Conservation (phyloP, 1,140 invertebrate species). For the Eueides isabella region DNA sequence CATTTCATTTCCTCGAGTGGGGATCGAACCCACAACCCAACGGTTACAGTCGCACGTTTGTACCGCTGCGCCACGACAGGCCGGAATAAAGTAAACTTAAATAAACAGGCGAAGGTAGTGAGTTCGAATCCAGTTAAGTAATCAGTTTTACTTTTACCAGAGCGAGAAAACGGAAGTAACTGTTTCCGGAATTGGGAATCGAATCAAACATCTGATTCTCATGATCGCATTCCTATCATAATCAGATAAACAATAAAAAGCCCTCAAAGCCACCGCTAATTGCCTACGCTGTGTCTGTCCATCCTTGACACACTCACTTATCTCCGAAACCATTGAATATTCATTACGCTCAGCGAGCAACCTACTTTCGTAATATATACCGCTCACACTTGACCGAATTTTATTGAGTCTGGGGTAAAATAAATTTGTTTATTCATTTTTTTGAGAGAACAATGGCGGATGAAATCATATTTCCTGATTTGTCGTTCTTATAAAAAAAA, state of each 20-base stretch:
- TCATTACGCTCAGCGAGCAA: slow-evolving; percentile 25
- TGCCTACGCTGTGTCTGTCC: slow-evolving; percentile 15
- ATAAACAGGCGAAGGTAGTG: too few species aligned
- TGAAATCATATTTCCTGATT: neutral
- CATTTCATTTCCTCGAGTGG: too few species aligned
- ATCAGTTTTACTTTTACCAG: too few species aligned
- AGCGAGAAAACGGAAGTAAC: too few species aligned
- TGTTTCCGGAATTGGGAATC: too few species aligned
- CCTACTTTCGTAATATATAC: slow-evolving; percentile 32
- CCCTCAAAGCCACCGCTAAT: neutral
- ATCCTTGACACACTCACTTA: slow-evolving; percentile 41
- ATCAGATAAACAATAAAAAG: neutral
- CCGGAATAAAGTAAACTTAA: too few species aligned
- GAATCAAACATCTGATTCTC: too few species aligned
- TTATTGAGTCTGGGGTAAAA: neutral
- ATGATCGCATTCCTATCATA: too few species aligned
- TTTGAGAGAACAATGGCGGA: neutral
- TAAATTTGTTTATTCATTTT: neutral
- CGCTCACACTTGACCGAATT: slow-evolving; percentile 34
- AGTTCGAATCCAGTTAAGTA: too few species aligned
- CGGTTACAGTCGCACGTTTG: too few species aligned
- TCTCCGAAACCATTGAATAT: slow-evolving; percentile 39
- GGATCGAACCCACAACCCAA: too few species aligned
- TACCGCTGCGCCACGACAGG: too few species aligned
- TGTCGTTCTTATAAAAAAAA: neutral